phyloP scores from a whole-genome alignment of 2,797 vertebrate genomes.

The Ataeniobius toweri region DNA sequence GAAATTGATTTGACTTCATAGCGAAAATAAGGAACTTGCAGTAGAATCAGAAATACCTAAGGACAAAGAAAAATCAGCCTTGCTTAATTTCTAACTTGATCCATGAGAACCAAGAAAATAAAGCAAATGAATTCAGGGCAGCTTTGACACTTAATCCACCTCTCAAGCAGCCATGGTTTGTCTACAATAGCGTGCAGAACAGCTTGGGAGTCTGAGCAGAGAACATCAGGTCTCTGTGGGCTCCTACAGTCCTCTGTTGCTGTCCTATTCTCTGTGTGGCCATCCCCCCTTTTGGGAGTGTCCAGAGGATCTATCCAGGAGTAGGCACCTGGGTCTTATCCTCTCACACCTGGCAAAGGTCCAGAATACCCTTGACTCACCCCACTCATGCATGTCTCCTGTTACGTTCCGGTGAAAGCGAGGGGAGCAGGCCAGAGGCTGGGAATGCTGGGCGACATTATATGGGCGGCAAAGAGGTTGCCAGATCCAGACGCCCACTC shows the following conservation, averaged over 20 bases:
- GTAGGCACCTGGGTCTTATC: conserved; percentile 69
- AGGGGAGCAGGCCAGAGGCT: conserved; percentile 53
- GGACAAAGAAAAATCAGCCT: background rate
- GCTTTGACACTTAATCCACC: conserved; percentile 65
- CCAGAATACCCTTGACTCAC: conserved; percentile 71
- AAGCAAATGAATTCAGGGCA: conserved; percentile 47
- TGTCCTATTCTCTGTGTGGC: conserved; percentile 70
- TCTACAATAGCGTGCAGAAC: conserved; percentile 60
- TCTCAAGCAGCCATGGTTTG: conserved; percentile 35
- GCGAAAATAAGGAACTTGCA: background rate
- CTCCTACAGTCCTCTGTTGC: conserved; percentile 56
- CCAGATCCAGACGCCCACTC: conserved; percentile 80
- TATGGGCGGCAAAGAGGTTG: conserved; percentile 77
- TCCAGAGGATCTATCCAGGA: conserved; percentile 67
- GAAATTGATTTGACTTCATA: background rate
- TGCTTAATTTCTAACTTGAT: conserved; percentile 39
- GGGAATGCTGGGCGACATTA: conserved; percentile 70
- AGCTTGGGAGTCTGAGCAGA: conserved; percentile 59
- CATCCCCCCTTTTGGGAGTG: conserved; percentile 68
- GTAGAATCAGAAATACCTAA: background rate
- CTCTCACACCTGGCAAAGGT: conserved; percentile 60
- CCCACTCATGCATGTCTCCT: conserved; percentile 67
- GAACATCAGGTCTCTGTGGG: conserved; percentile 62
- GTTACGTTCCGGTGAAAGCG: conserved; percentile 80
- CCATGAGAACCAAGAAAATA: conserved; percentile 41